Evolutionary conservation across 2,888 invertebrate species (phyloP).

Genomic region (Acanthosepion pharaonis): DNA sequence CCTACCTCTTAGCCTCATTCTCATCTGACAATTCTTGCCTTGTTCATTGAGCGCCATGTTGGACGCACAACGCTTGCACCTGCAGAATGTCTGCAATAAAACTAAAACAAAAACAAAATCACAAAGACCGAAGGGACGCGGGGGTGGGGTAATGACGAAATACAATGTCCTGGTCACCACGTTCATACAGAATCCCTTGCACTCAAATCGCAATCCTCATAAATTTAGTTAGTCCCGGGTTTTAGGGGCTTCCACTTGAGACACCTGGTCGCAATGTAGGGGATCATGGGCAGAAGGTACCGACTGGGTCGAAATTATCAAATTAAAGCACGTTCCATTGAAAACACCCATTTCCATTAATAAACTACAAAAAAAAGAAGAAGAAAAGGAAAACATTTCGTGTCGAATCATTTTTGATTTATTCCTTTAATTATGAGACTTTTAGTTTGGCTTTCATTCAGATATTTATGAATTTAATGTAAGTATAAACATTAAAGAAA

Average conservation of each 20-base stretch:
- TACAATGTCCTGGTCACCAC: neutral
- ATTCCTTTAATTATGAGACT: neutral
- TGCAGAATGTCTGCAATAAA: neutral
- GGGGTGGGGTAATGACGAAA: neutral
- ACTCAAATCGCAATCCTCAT: neutral
- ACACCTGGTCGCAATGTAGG: neutral
- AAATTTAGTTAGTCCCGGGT: neutral
- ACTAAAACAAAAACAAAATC: neutral
- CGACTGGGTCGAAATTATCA: neutral
- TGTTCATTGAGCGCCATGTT: neutral
- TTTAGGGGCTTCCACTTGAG: slow-evolving; percentile 2
- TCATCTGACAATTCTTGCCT: no score
- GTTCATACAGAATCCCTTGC: neutral
- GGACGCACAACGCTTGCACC: neutral
- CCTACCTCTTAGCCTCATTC: neutral
- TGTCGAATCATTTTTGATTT: neutral
- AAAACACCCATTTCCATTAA: slow-evolving; percentile 18
- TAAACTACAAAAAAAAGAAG: neutral
- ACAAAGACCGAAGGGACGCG: neutral
- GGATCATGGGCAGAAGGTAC: neutral
- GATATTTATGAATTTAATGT: no score
- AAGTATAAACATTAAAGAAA: no score
- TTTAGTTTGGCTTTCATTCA: no score
- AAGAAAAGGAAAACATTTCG: neutral
- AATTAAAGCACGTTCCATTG: neutral